These are phyloP conservation scores for Charaxes varanes DNA, from an alignment of 1,140 invertebrate species.

Conservation along the genomic window DNA sequence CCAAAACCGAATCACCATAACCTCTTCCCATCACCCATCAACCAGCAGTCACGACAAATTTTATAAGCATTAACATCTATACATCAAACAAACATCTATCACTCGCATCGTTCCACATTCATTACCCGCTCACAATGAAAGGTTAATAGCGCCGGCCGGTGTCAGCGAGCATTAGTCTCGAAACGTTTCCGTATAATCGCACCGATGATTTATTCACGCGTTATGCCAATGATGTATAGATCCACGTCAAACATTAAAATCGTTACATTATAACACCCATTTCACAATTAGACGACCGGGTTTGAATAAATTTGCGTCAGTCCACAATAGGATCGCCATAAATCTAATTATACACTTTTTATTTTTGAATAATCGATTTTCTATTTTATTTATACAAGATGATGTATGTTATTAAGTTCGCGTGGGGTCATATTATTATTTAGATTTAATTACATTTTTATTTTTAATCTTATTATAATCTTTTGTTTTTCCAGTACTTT, in stretches of 20 bases:
- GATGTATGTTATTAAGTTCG: no score
- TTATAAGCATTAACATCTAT: slow-evolving; percentile 57
- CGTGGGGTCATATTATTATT: no score
- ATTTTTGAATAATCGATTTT: slow-evolving; percentile 13
- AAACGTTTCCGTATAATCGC: slow-evolving; percentile 25
- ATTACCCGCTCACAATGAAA: slow-evolving; percentile 18
- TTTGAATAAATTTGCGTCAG: slow-evolving; percentile 67
- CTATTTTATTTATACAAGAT: slow-evolving; percentile 10
- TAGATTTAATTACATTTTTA: no score
- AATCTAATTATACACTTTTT: slow-evolving; percentile 54
- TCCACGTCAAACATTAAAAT: slow-evolving; percentile 50
- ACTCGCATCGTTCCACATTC: slow-evolving; percentile 22
- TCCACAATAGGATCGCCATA: slow-evolving; percentile 42
- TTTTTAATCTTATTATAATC: no score
- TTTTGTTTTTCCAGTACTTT: no score
- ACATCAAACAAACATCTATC: slow-evolving; percentile 36
- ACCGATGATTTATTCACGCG: slow-evolving; percentile 29
- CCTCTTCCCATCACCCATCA: slow-evolving; percentile 59
- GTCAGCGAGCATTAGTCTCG: slow-evolving; percentile 29
- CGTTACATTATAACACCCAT: slow-evolving; percentile 53
- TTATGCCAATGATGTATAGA: slow-evolving; percentile 52
- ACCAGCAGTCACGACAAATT: slow-evolving; percentile 65
- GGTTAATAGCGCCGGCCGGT: slow-evolving; percentile 14
- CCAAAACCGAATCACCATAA: slow-evolving; percentile 59
- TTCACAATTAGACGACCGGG: slow-evolving; percentile 56